Percentiles rank a stretch among this genome's conserved stretches.
These are phyloP conservation scores for Volucella inflata DNA, from an alignment of 2,888 invertebrate genomes.

Conservation along the genomic window DNA sequence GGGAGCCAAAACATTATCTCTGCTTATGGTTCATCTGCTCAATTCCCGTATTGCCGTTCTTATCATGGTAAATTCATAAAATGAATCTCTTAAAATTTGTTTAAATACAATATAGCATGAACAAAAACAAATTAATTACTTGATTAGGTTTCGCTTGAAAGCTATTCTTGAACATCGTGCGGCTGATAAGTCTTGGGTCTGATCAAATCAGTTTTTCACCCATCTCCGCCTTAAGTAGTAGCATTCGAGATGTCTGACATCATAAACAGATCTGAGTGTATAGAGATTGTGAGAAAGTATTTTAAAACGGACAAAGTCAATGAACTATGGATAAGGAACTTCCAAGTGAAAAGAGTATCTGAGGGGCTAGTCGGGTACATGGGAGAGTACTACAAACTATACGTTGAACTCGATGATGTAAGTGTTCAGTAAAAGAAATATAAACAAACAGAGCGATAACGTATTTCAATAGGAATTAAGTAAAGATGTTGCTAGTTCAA, in stretches of 20 bases:
- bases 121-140: too few species aligned
- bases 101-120: too few species aligned
- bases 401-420: constrained; percentile 49
- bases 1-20: too few species aligned
- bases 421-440: too few species aligned
- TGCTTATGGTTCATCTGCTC: too few species aligned
- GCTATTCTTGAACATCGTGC: too few species aligned
- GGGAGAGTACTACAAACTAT: constrained; percentile 81
- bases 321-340: constrained; percentile 47
- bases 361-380: constrained; percentile 80
- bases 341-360: constrained; percentile 75
- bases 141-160: too few species aligned
- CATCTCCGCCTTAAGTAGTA: background rate
- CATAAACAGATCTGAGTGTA: constrained; percentile 75
- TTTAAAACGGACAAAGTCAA: constrained; percentile 66
- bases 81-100: too few species aligned
- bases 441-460: background rate
- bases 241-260: background rate
- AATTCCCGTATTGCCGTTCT: too few species aligned
- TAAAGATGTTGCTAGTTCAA: background rate
- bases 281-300: constrained; percentile 76
- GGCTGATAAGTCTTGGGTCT: too few species aligned
- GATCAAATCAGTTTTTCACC: too few species aligned
- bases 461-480: background rate
- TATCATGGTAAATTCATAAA: too few species aligned